These are phyloP conservation scores for Mohoua ochrocephala DNA, from an alignment of 2,113 vertebrate genomes.

Conservation along the genomic window DNA sequence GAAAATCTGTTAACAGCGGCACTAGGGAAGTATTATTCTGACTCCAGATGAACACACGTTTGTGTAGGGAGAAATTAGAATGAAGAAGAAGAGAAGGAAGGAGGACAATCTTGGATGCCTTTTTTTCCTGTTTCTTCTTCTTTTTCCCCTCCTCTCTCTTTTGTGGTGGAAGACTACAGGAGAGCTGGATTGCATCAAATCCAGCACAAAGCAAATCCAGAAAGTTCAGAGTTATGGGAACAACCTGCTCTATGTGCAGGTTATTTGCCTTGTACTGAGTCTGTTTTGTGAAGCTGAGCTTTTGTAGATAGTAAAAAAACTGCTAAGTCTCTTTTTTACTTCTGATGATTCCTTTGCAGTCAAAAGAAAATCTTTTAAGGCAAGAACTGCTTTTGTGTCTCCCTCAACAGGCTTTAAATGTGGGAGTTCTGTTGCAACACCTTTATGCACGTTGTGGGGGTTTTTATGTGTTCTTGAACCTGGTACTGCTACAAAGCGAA, in stretches of 20 bases:
- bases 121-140: not conserved
- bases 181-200: not conserved
- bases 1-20: not conserved
- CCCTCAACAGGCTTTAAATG: not conserved
- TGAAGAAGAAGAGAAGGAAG: not conserved
- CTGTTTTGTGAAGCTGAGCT: not conserved
- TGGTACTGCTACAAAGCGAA: not conserved
- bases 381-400: not conserved
- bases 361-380: not conserved
- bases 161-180: not conserved
- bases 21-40: not conserved
- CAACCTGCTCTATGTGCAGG: not conserved
- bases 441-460: not conserved
- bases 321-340: not conserved
- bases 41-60: rapidly evolving
- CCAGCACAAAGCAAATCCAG: not conserved
- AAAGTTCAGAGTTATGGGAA: not conserved
- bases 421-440: not conserved
- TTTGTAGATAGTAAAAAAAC: not conserved
- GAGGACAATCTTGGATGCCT: not conserved
- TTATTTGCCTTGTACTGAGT: not conserved
- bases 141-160: not conserved
- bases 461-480: not conserved
- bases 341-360: not conserved
- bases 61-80: not conserved